These are phyloP conservation scores for Laspeyria flexula DNA, from an alignment of 2,888 invertebrate species.

Conservation along the genomic window DNA sequence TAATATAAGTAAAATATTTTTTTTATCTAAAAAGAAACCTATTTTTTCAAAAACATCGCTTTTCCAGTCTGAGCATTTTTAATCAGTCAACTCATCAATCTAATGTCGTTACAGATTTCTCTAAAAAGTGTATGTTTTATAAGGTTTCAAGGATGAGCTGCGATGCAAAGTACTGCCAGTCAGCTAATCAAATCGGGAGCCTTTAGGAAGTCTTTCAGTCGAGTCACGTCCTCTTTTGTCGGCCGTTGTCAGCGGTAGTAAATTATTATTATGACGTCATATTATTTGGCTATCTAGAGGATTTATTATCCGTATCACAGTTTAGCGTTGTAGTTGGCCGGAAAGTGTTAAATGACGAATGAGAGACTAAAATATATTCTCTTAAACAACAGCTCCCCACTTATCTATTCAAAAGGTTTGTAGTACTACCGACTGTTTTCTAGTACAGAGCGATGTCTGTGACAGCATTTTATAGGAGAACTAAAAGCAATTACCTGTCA, in stretches of 20 bases:
- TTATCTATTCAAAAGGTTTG: too few species aligned
- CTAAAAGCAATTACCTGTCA: constrained; percentile 4
- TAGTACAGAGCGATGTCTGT: not conserved
- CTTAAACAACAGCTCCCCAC: too few species aligned
- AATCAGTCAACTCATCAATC: too few species aligned
- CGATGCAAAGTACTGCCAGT: constrained; percentile 25
- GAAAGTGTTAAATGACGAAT: constrained; percentile 27
- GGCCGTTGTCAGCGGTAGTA: constrained; percentile 27
- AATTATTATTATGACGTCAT: constrained; percentile 46
- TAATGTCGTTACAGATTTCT: too few species aligned
- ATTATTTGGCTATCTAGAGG: constrained; percentile 38
- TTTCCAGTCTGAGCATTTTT: too few species aligned
- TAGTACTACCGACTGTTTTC: not conserved
- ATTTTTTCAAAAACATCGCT: too few species aligned
- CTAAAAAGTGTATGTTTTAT: too few species aligned
- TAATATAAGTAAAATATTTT: too few species aligned
- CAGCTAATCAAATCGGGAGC: constrained; percentile 44
- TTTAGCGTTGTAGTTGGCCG: constrained; percentile 12
- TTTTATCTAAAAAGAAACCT: too few species aligned
- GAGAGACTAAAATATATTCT: not conserved
- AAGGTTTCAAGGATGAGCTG: too few species aligned
- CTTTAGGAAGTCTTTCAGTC: constrained; percentile 33
- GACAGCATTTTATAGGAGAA: not conserved
- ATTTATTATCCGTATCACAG: constrained; percentile 39
- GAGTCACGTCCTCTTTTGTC: constrained; percentile 44